Conservation (phyloP, 2,888 invertebrate species). For the Fragum sueziense region DNA sequence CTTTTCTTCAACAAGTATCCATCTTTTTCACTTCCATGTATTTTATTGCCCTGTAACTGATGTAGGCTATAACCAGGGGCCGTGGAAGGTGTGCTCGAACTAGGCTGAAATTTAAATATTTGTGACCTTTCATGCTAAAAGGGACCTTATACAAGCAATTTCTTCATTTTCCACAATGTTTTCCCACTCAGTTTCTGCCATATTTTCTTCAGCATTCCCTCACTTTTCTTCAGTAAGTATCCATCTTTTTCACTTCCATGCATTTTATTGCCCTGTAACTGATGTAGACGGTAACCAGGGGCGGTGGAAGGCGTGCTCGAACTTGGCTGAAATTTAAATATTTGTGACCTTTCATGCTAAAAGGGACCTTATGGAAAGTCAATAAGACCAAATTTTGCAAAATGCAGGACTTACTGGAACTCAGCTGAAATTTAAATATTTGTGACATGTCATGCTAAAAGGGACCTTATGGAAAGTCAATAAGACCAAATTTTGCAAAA, state of each 20-base stretch:
- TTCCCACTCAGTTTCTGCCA: conserved; percentile 87
- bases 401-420: no score
- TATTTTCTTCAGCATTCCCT: conserved; percentile 85
- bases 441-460: no score
- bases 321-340: conserved; percentile 57
- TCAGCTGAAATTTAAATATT: no score
- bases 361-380: no score
- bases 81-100: conserved; percentile 46
- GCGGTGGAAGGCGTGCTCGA: conserved; percentile 54
- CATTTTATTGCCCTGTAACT: conserved; percentile 97
- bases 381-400: no score
- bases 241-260: conserved; percentile 90
- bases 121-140: no score
- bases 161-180: no score
- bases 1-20: conserved; percentile 98
- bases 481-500: no score
- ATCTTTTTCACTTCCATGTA: conserved; percentile 88
- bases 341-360: no score
- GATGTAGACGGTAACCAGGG: conserved; percentile 94
- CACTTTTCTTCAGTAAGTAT: conserved; percentile 96
- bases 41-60: conserved; percentile 97
- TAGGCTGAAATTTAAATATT: no score
- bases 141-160: no score
- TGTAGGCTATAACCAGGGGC: conserved; percentile 92
- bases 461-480: no score